Conservation (phyloP, 2,888 invertebrate genomes). For the Drosophila lutescens region DNA sequence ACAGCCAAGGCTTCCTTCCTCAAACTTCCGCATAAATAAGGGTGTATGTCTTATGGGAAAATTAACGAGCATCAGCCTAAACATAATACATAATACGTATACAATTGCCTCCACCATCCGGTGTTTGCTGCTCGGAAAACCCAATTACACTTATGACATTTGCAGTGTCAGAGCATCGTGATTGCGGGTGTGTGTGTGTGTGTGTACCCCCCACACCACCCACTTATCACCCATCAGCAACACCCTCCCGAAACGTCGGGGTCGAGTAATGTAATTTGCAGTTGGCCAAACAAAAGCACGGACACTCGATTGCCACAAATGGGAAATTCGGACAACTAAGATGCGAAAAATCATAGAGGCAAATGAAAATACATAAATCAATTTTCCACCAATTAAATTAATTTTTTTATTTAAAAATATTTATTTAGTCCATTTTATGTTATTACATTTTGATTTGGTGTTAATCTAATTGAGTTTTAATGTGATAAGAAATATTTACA, state of each 20-base stretch:
- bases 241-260: not conserved
- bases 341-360: constrained; percentile 19
- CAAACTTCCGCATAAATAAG: constrained; percentile 34
- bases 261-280: constrained; percentile 43
- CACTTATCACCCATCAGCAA: not conserved
- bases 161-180: constrained; percentile 46
- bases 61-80: constrained; percentile 36
- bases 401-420: too few relatives aligned
- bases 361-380: constrained; percentile 1
- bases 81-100: constrained; percentile 32
- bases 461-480: too few relatives aligned
- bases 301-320: constrained; percentile 5
- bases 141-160: constrained; percentile 75
- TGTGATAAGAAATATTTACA: too few relatives aligned
- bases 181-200: constrained; percentile 12
- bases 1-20: constrained; percentile 29
- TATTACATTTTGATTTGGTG: too few relatives aligned
- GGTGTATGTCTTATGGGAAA: constrained; percentile 36
- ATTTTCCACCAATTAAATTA: constrained; percentile 7
- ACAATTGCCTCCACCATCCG: constrained; percentile 12
- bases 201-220: constrained; percentile 9
- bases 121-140: constrained; percentile 51
- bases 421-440: too few relatives aligned
- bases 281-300: constrained; percentile 23
- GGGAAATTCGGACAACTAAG: constrained; percentile 1